These are phyloP conservation scores for Festucalex cinctus DNA, from an alignment of 2,113 vertebrate species.

Conservation along the genomic window DNA sequence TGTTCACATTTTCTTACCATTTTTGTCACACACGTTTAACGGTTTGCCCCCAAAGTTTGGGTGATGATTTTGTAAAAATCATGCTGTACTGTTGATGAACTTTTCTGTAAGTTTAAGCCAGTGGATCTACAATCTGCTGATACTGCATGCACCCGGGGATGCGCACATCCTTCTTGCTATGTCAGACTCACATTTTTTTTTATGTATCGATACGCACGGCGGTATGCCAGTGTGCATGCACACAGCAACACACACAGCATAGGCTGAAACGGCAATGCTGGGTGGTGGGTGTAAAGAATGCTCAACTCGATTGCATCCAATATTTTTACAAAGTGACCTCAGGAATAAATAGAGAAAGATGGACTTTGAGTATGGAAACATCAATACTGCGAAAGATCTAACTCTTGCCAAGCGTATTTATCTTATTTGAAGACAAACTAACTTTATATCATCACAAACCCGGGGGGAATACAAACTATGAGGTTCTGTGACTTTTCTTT, in stretches of 20 bases:
- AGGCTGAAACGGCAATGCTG: slow-evolving; percentile 1
- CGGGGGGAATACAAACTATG: not conserved
- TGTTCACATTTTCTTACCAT: not conserved
- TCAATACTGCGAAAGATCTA: slow-evolving; percentile 1
- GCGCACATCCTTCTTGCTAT: slow-evolving; percentile 11
- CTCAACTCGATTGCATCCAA: slow-evolving; percentile 20
- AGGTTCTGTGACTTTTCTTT: no score
- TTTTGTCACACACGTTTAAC: not conserved
- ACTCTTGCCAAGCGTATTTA: not conserved
- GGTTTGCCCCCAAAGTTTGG: slow-evolving; percentile 5
- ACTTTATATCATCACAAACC: not conserved
- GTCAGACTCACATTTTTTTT: slow-evolving; percentile 5
- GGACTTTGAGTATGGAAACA: slow-evolving; percentile 4
- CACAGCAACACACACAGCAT: not conserved
- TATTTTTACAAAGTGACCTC: slow-evolving; percentile 8
- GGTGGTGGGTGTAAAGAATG: slow-evolving; percentile 8
- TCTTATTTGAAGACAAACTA: not conserved
- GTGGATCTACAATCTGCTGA: slow-evolving; percentile 56
- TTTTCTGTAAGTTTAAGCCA: slow-evolving; percentile 31
- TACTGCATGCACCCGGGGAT: slow-evolving; percentile 13
- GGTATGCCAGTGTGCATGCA: not conserved
- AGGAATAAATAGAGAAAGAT: slow-evolving; percentile 10
- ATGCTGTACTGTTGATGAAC: slow-evolving; percentile 40
- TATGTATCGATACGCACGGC: not conserved
- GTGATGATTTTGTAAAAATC: slow-evolving; percentile 32